phyloP scores from a whole-genome alignment of 2,113 vertebrate species.

The Ageneiosus marmoratus region DNA sequence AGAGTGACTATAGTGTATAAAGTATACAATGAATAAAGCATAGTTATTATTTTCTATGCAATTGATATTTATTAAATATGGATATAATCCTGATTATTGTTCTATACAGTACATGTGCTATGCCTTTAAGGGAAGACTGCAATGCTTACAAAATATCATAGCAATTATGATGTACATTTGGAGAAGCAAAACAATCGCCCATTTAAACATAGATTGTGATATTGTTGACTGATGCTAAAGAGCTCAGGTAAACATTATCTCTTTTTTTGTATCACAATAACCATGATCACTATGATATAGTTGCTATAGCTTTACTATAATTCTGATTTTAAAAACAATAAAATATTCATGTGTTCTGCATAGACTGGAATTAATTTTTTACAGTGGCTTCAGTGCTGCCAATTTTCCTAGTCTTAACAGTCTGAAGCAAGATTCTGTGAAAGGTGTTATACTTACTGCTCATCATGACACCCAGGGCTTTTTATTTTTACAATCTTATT shows the following conservation, averaged over 20 bases:
- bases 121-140: neutral
- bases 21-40: neutral
- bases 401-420: neutral
- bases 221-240: no score
- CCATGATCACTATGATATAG: neutral
- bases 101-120: no score
- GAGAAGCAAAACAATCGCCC: neutral
- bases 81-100: no score
- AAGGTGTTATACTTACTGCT: neutral
- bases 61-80: neutral
- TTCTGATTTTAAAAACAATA: neutral
- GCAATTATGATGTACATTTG: neutral
- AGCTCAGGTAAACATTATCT: neutral
- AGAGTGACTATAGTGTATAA: neutral
- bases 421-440: neutral
- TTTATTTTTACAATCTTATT: neutral
- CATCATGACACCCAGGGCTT: neutral
- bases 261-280: neutral
- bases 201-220: neutral
- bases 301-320: neutral
- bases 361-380: neutral
- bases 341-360: neutral
- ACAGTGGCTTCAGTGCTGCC: neutral
- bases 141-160: neutral
- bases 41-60: no score